Conservation (phyloP, 2,888 invertebrate genomes). For the Lingula anatina region DNA sequence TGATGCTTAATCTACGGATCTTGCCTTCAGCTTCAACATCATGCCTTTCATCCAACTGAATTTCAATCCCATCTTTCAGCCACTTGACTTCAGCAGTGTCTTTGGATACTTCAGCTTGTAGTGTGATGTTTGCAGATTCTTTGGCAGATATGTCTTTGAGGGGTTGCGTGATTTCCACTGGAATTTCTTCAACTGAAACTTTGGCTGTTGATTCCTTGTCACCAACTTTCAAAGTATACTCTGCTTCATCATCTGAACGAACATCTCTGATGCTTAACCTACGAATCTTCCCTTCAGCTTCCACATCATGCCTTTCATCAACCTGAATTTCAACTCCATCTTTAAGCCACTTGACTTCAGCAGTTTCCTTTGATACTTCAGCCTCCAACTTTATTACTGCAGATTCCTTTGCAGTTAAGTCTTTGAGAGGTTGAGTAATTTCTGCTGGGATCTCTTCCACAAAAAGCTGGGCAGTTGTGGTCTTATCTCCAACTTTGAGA, state of each 20-base stretch:
- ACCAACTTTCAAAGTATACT: constrained; percentile 33
- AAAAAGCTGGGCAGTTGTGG: constrained; percentile 21
- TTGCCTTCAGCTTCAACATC: constrained; percentile 27
- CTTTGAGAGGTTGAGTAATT: constrained; percentile 34
- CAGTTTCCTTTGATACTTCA: background rate
- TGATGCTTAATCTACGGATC: constrained; percentile 76
- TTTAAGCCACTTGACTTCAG: background rate
- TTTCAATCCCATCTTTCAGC: constrained; percentile 45
- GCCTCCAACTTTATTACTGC: constrained; percentile 63
- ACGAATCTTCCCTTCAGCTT: background rate
- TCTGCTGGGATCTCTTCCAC: constrained; percentile 41
- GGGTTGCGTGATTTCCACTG: constrained; percentile 36
- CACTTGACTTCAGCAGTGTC: too few species aligned
- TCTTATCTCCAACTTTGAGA: constrained; percentile 18
- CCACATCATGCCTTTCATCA: background rate
- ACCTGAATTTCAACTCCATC: background rate
- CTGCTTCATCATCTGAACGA: constrained; percentile 28
- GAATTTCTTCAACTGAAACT: constrained; percentile 65
- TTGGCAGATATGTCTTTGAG: constrained; percentile 32
- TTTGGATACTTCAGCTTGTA: constrained; percentile 75
- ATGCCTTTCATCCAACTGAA: constrained; percentile 33
- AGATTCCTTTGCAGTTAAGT: constrained; percentile 36
- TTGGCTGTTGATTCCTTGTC: constrained; percentile 63
- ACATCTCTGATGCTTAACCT: constrained; percentile 25
- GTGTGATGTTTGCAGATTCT: constrained; percentile 40